Evolutionary conservation across 2,113 vertebrate species (phyloP), one percentile per base, ranked within the genome.

Genomic region (Piaya cayana): DNA sequence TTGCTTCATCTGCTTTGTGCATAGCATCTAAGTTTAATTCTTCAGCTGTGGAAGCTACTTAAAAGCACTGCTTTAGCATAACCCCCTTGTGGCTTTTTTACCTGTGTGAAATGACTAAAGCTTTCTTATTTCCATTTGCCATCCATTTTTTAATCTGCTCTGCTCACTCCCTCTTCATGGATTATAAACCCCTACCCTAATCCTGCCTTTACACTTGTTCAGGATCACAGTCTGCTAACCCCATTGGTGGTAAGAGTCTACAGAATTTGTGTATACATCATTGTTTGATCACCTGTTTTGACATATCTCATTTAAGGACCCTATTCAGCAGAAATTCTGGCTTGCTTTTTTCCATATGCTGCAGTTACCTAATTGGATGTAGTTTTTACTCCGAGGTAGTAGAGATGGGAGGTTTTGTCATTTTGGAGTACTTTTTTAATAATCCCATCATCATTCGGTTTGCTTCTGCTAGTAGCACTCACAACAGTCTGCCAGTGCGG

Each of bases 211-310:
- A 97, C 97, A 98, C 98, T 98, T 98, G 98, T 98, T 99, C 98
- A 99, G 99, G 99, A 99, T 99, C 99, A 98, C 99, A 99, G 97
- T 99, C 99, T 98, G 98, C 99, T 99, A 99, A 98, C 98, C 98
- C 99, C 97, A 98, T 98, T 93, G 98, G 98, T 99, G 99, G 99
- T 99, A 99, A 99, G 99, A 98, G 97, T 97, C 98, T 98, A 96
- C 96, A 75, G 96, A 98, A 98, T 98, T 97, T 97, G 94, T 97
- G 94, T 98, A 96, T 97, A 90, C 97, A 23, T 97, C 95, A 29
- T 97, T 96, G 94, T 97, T 96, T 96, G 93, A 85, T 97, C 97
- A 97, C 93, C 91, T 97, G 94, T 97, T 95, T 23, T 89, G 91
- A 97, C 96, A 97, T 97, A 55, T 25, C 52, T 91, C 96, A 96